Percentiles rank a stretch among this genome's conserved stretches.
phyloP scores from a whole-genome alignment of 2,888 invertebrate genomes.

The Metacarcinus magister region DNA sequence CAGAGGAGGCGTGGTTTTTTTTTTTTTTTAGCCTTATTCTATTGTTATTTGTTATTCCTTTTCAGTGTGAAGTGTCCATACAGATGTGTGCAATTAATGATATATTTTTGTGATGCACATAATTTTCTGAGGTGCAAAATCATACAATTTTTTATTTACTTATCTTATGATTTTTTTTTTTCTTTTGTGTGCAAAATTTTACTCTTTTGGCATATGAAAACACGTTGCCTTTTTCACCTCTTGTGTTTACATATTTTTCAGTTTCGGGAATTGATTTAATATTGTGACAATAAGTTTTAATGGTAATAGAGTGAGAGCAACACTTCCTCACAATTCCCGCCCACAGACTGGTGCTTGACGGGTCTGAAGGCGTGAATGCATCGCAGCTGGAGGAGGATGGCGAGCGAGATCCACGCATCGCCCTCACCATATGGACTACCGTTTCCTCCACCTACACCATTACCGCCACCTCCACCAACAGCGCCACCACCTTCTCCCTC shows the following conservation, averaged over 20 bases:
- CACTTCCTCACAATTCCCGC: not conserved
- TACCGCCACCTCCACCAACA: conserved; percentile 71
- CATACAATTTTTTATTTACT: not conserved
- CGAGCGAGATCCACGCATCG: conserved; percentile 64
- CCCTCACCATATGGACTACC: conserved; percentile 71
- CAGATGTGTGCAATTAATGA: no score
- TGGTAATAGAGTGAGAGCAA: not conserved
- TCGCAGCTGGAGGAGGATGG: not conserved
- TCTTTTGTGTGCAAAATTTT: not conserved
- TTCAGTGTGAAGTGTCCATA: no score
- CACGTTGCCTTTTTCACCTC: not conserved
- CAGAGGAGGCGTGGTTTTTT: no score
- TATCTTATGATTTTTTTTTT: no score
- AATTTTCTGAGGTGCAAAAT: not conserved
- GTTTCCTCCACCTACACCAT: conserved; percentile 75
- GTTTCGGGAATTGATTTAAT: not conserved
- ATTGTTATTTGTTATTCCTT: no score
- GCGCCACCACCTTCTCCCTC: conserved; percentile 72
- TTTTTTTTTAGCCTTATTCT: no score
- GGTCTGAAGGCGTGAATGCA: conserved; percentile 4
- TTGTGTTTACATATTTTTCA: not conserved
- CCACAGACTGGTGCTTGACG: conserved; percentile 27
- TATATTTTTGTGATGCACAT: not conserved
- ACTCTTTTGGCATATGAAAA: not conserved
- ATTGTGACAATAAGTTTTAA: not conserved